phyloP scores from a whole-genome alignment of 53 echinoderm and acorn worm genomes.

The Pentamera pediparva region DNA sequence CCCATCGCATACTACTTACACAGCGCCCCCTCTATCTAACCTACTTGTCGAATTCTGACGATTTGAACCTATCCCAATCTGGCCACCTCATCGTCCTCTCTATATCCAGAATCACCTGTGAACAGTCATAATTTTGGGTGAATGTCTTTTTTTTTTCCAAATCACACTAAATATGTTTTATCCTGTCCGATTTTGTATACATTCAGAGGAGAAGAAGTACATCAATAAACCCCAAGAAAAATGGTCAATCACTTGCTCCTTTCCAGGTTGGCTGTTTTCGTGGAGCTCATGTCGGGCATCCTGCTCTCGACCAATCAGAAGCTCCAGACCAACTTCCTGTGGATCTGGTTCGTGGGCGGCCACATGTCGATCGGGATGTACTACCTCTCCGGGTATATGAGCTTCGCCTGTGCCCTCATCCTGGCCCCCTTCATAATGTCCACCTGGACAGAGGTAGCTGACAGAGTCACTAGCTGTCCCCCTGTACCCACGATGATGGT shows the following conservation, averaged over 20 bases:
- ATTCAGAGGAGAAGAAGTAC: background rate
- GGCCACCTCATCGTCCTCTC: too few relatives aligned
- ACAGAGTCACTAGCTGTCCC: slow-evolving; percentile 76
- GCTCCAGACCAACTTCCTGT: slow-evolving; percentile 69
- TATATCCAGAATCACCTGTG: too few relatives aligned
- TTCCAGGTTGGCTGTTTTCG: slow-evolving; percentile 70
- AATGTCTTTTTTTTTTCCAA: too few relatives aligned
- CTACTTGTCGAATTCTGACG: too few relatives aligned
- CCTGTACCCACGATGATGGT: slow-evolving; percentile 63
- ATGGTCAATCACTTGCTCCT: background rate
- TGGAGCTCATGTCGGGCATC: slow-evolving; percentile 81
- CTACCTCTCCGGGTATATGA: slow-evolving; percentile 59
- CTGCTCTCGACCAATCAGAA: slow-evolving; percentile 77
- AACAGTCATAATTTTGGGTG: too few relatives aligned
- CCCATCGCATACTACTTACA: too few relatives aligned
- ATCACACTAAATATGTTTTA: too few relatives aligned
- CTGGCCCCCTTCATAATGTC: slow-evolving; percentile 71
- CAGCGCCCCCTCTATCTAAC: too few relatives aligned
- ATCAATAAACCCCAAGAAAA: background rate
- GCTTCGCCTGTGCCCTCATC: slow-evolving; percentile 66
- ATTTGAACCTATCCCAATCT: too few relatives aligned
- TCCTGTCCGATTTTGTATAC: background rate
- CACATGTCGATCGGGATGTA: slow-evolving; percentile 69
- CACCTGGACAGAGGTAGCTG: slow-evolving; percentile 84
- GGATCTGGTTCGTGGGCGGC: slow-evolving; percentile 87